A percentile compares a stretch with the other conserved stretches of the same genome.
Evolutionary conservation across 2,888 invertebrate genomes (phyloP).

Genomic region (Epinotia nisella): DNA sequence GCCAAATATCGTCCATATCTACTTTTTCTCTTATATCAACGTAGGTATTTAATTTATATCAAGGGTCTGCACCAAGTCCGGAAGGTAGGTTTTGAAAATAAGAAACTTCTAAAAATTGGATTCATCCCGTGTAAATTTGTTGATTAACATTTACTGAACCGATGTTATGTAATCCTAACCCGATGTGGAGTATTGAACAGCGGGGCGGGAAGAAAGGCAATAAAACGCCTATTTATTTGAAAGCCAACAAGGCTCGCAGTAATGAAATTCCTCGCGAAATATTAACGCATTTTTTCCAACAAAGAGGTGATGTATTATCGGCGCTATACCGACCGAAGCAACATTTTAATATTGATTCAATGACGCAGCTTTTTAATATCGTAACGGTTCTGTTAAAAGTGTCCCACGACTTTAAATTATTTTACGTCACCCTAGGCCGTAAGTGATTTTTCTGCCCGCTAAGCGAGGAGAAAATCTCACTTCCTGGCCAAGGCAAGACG

Average conservation of each 20-base stretch:
- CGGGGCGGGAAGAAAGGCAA: conserved; percentile 72
- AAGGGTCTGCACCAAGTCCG: neutral
- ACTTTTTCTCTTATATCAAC: too few relatives aligned
- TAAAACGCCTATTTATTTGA: conserved; percentile 82
- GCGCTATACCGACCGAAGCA: conserved; percentile 56
- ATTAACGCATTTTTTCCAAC: conserved; percentile 79
- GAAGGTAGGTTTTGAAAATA: neutral
- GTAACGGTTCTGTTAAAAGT: conserved; percentile 26
- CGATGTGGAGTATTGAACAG: conserved; percentile 71
- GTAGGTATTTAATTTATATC: too few relatives aligned
- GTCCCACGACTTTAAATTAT: conserved; percentile 12
- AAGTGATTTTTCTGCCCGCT: too few relatives aligned
- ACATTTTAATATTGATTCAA: conserved; percentile 45
- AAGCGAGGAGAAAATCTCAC: too few relatives aligned
- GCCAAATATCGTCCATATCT: too few relatives aligned
- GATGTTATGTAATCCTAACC: conserved; percentile 60
- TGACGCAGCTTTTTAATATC: conserved; percentile 42
- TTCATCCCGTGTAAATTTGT: conserved; percentile 4
- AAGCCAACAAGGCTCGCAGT: conserved; percentile 76
- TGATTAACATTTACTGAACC: conserved; percentile 39
- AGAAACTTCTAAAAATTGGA: neutral
- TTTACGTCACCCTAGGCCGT: too few relatives aligned
- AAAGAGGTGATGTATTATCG: conserved; percentile 75
- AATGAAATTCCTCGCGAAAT: conserved; percentile 82
- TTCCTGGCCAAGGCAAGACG: too few relatives aligned